Percentiles rank a stretch among this genome's conserved stretches.
Conservation (phyloP, 2,113 vertebrate genomes). For the Microcebus jonahi region DNA sequence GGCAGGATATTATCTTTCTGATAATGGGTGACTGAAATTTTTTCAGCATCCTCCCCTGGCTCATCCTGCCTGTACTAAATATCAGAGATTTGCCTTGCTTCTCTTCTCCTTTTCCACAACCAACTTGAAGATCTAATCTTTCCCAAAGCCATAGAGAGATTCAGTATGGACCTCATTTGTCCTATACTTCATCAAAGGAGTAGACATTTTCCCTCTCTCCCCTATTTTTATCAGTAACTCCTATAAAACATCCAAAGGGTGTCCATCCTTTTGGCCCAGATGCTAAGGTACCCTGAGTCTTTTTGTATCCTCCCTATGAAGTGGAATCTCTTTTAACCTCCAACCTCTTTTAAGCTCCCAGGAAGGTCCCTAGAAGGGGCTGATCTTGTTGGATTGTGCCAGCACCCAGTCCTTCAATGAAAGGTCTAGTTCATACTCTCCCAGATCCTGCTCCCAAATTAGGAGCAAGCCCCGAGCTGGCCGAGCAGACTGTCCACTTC, state of each 20-base stretch:
- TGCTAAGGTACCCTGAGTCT: not conserved
- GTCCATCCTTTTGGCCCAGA: not conserved
- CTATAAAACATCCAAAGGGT: not conserved
- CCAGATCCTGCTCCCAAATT: not conserved
- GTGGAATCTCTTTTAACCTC: not conserved
- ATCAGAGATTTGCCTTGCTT: not conserved
- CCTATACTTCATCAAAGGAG: not conserved
- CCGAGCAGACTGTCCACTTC: fast-evolving
- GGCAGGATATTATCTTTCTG: not conserved
- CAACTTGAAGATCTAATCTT: not conserved
- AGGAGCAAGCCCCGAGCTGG: not conserved
- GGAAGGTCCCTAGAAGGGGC: not conserved
- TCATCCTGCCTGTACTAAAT: not conserved
- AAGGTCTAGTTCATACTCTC: not conserved
- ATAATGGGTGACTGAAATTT: not conserved
- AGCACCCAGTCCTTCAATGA: not conserved
- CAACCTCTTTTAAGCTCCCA: not conserved
- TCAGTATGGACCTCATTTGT: not conserved
- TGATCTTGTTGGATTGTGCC: not conserved
- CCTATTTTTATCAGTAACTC: not conserved
- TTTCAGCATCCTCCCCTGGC: not conserved
- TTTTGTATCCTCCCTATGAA: not conserved
- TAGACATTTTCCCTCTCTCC: not conserved
- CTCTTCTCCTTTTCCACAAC: not conserved
- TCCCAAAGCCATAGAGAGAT: not conserved